Evolutionary conservation across 2,888 invertebrate species (phyloP).

Genomic region (Parnassius mnemosyne): DNA sequence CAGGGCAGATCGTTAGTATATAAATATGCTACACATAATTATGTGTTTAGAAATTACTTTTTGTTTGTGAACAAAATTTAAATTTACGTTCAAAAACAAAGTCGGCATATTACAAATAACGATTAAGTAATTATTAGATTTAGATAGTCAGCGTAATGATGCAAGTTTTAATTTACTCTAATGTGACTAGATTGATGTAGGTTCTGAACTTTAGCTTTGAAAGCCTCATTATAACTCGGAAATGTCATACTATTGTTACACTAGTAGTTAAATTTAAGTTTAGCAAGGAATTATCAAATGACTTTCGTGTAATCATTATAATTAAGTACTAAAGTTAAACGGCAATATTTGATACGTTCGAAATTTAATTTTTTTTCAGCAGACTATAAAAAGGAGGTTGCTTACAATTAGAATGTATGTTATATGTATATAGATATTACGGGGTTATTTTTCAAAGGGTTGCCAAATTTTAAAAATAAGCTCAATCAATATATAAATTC

Average conservation of each 20-base stretch:
- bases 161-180: slow-evolving; percentile 13
- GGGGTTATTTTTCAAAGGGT: no score
- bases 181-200: slow-evolving; percentile 14
- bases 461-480: no score
- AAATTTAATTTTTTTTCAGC: not conserved
- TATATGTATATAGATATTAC: no score
- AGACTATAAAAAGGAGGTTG: no score
- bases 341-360: no score
- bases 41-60: no score
- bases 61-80: no score
- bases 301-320: not conserved
- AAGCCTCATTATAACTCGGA: slow-evolving; percentile 10
- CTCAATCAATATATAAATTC: no score
- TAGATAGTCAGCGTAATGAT: slow-evolving; percentile 9
- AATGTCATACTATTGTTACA: slow-evolving; percentile 2
- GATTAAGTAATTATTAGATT: slow-evolving; percentile 4
- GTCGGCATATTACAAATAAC: not conserved
- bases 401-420: no score
- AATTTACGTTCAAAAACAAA: not conserved
- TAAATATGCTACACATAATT: no score
- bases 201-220: slow-evolving; percentile 14
- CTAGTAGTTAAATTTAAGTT: not conserved
- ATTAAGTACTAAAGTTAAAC: no score
- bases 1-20: no score
- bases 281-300: not conserved